Base-by-base conservation (phyloP, 2,113 vertebrate genomes). In the Mobula hypostoma region DNA sequence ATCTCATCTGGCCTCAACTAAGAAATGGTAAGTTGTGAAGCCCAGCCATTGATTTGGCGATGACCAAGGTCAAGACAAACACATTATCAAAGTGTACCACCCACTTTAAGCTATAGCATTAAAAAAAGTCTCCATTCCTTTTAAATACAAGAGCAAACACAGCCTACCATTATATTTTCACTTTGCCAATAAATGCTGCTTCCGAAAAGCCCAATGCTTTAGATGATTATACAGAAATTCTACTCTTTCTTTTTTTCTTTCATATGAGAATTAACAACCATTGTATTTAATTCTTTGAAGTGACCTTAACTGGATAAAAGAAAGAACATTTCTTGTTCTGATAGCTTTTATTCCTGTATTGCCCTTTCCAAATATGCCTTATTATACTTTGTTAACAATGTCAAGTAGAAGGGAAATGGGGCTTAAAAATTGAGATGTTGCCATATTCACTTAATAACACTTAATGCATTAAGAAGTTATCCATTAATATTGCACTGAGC, bases 361-460 rank as follows among this genome's bases (percentile, higher is more conserved):
- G 83, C 19, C 66, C 29, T 90, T 90, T 32, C 15, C 32, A 66
- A 68, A 66, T 32, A 32, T 36, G 15, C 63, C 14, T 19, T 90
- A 58, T 66, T 66, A 36, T 68, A 90, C 29, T 90, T 68, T 66
- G 29, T 90, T 90, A 68, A 68, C 61, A 68, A 15, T 63, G 85
- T 66, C n/a, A 66, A 90, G 32, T 63, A 66, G 29, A 66, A 32
- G 15, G 61, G 29, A 19, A 63, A 66, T 68, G 58, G 66, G 63
- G 85, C 29, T 87, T 61, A 66, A 63, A 36, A 68, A 66, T 63
- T 90, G 85, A 90, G 29, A 90, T 63, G 63, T 32, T 32, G 15
- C 29, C 12, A 90, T 90, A 90, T 90, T 90, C 32, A 90, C 85
- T 36, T 90, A 90, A 90, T 90, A 90, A 90, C 85, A 90, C 61